These are phyloP conservation scores for Poeciliopsis paucimaculata DNA, from an alignment of 2,797 vertebrate genomes.

Conservation along the genomic window DNA sequence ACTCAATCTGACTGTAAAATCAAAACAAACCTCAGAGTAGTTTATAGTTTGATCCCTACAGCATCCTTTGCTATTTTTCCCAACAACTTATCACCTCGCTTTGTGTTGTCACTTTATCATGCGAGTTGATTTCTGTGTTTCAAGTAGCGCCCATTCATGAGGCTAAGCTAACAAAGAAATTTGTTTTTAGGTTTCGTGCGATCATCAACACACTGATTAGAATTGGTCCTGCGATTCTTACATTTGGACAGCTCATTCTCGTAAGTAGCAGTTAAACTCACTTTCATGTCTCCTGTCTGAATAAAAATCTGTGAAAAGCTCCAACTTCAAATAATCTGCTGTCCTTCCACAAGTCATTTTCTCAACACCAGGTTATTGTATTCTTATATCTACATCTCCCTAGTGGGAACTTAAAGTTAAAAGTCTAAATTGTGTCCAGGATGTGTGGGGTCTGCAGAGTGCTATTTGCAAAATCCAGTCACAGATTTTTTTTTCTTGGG, in stretches of 20 bases:
- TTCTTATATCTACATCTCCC: too few species aligned
- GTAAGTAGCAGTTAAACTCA: conserved; percentile 73
- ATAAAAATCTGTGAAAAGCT: background rate
- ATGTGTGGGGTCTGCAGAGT: background rate
- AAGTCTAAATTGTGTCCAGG: too few species aligned
- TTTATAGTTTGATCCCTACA: background rate
- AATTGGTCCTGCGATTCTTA: conserved; percentile 91
- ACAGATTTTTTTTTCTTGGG: too few species aligned
- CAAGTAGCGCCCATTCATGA: background rate
- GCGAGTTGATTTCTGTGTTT: background rate
- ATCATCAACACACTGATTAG: conserved; percentile 93
- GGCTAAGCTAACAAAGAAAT: background rate
- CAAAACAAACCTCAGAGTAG: background rate
- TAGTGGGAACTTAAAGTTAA: too few species aligned
- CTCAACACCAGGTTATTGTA: too few species aligned
- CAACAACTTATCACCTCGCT: background rate
- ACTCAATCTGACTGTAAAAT: background rate
- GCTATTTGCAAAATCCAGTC: too few species aligned
- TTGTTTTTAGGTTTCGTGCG: conserved; percentile 81
- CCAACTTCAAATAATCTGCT: background rate
- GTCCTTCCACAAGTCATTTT: background rate
- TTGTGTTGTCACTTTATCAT: background rate
- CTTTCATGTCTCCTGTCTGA: background rate
- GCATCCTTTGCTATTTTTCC: background rate
- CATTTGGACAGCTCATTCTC: conserved; percentile 89